Conservation (phyloP, 2,888 invertebrate genomes). For the Choristoneura rosaceana region DNA sequence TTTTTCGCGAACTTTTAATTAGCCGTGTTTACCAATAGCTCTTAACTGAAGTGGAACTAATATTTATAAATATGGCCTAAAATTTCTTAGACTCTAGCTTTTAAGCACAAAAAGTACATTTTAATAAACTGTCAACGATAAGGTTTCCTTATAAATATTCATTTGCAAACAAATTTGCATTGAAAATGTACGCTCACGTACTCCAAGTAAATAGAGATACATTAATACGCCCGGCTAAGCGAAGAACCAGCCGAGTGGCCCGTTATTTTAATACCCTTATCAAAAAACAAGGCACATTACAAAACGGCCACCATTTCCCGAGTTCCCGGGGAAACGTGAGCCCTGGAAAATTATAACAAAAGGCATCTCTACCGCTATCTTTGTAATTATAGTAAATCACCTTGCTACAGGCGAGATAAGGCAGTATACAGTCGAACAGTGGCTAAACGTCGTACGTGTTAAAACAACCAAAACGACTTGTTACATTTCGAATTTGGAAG, state of each 20-base stretch:
- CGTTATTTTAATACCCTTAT: conserved; percentile 85
- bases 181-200: conserved; percentile 80
- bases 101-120: conserved; percentile 15
- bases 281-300: conserved; percentile 85
- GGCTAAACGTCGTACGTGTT: conserved; percentile 72
- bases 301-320: conserved; percentile 84
- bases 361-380: conserved; percentile 86
- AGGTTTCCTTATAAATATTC: conserved; percentile 61
- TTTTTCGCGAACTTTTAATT: too few relatives aligned
- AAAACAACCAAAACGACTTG: conserved; percentile 58
- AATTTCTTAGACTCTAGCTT: neutral
- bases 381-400: conserved; percentile 86
- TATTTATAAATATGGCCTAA: neutral
- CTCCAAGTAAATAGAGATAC: conserved; percentile 70
- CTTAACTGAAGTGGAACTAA: too few relatives aligned
- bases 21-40: too few relatives aligned
- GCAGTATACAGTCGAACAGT: conserved; percentile 62
- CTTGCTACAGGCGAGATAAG: conserved; percentile 84
- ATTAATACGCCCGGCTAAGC: conserved; percentile 59
- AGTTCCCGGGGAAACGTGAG: conserved; percentile 82
- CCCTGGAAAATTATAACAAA: conserved; percentile 85
- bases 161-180: conserved; percentile 79
- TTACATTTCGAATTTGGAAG: conserved; percentile 63
- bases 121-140: conserved; percentile 20
- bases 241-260: conserved; percentile 77